Evolutionary conservation across 2,797 vertebrate species (phyloP), one percentile per base, ranked within the genome.

Genomic region (Sebastes itinus): DNA sequence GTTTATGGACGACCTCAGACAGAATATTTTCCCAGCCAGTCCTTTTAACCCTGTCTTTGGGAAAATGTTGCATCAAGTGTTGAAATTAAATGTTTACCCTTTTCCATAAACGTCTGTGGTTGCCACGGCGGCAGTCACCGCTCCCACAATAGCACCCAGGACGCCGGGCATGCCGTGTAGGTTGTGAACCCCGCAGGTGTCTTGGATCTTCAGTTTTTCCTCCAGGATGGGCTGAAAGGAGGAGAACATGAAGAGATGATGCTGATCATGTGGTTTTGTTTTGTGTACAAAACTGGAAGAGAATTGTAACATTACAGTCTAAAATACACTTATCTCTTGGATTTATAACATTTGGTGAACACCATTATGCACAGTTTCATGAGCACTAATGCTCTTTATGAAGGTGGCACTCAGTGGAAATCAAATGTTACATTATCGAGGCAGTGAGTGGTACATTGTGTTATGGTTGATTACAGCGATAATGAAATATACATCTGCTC

Each of bases 131-230:
- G 97, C 80, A 49, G 98, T 94, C 59, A 98, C 86, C 0, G 91
- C 92, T 3, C 97, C 98, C 60, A 98, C 95, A 1, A 98, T 85
- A 3, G 96, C 95, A 0, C 98, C 97, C 84, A 98, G 88, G 13
- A 98, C 0, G 0, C 97, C 98, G 0, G 98, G 98, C 95, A 99
- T 96, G 58, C 97, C 97, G 0, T 99, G 97, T 35, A 95, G 90
- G 27, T 98, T 98, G 94, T 98, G 96, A 16, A 99, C 90, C 0
- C 97, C 97, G 2, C 97, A 98, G 0, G 97, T 96, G 89, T 98
- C 98, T 81, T 97, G 97, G 83, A 95, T 94, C 91, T 96, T 97
- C 84, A 98, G 91, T 87, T 95, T 98, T 0, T 91, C 87, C 78
- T 93, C 89, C 35, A 98, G 82, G 77, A 96, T 0, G 0, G 98